Evolutionary conservation across 2,888 invertebrate species (phyloP).

Genomic region (Rhamphomyia laevipes): DNA sequence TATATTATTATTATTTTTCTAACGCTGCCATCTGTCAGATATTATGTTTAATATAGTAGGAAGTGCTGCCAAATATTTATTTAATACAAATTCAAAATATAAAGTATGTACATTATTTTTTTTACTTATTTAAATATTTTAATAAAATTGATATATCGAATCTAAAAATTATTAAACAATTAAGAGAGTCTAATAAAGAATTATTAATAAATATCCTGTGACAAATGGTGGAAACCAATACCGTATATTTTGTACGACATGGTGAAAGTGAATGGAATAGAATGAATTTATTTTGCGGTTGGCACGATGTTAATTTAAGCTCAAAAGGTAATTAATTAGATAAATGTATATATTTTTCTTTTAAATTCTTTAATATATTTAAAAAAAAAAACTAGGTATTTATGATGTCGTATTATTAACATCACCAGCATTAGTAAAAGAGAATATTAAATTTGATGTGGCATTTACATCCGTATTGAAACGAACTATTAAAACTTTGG

Average conservation of each 20-base stretch:
- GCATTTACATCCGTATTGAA: slow-evolving; percentile 72
- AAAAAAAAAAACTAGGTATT: slow-evolving; percentile 20
- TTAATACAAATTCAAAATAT: too few species aligned
- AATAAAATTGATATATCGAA: too few species aligned
- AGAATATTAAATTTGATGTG: slow-evolving; percentile 59
- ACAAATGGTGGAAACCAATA: slow-evolving; percentile 30
- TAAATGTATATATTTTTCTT: not conserved
- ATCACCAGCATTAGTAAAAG: slow-evolving; percentile 60
- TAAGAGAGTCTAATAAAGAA: too few species aligned
- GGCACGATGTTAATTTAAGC: slow-evolving; percentile 59
- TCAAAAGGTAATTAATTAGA: slow-evolving; percentile 53
- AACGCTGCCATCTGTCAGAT: too few species aligned
- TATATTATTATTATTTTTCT: too few species aligned
- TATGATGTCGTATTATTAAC: slow-evolving; percentile 29
- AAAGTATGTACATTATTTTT: too few species aligned
- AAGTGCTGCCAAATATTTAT: too few species aligned
- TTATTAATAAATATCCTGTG: too few species aligned
- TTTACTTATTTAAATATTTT: too few species aligned
- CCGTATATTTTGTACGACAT: slow-evolving; percentile 47
- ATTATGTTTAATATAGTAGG: too few species aligned
- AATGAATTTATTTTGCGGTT: slow-evolving; percentile 61
- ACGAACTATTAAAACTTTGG: slow-evolving; percentile 64
- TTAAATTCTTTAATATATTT: not conserved
- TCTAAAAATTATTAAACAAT: too few species aligned
- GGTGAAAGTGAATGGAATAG: slow-evolving; percentile 68